These are phyloP conservation scores for Selenia dentaria DNA, from an alignment of 2,888 invertebrate species.

Conservation along the genomic window DNA sequence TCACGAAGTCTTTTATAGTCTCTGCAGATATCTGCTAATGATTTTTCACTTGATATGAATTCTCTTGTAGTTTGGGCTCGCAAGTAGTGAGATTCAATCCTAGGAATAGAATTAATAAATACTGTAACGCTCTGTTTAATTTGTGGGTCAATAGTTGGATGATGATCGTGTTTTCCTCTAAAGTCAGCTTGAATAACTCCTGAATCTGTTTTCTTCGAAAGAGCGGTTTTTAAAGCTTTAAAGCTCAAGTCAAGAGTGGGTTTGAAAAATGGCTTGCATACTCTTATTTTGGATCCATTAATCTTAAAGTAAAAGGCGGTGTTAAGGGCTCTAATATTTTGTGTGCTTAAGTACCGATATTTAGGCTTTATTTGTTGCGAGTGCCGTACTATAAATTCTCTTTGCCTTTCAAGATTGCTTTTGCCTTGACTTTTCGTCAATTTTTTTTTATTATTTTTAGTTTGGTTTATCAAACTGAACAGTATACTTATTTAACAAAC, in stretches of 20 bases:
- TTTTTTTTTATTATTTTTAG: too few relatives aligned
- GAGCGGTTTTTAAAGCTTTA: too few relatives aligned
- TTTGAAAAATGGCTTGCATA: slow-evolving; percentile 4
- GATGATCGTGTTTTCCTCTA: background rate
- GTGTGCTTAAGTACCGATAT: background rate
- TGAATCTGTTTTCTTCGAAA: background rate
- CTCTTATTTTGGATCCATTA: background rate
- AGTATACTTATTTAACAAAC: too few relatives aligned
- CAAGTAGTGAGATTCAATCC: slow-evolving; percentile 7
- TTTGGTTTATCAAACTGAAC: too few relatives aligned
- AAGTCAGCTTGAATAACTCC: background rate
- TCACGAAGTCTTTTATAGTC: slow-evolving; percentile 10
- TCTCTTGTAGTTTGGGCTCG: slow-evolving; percentile 21
- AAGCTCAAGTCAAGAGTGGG: too few relatives aligned
- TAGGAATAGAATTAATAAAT: background rate
- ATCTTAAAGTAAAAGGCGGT: slow-evolving; percentile 1
- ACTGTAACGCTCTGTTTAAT: too few relatives aligned
- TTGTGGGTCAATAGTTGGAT: slow-evolving; percentile 30
- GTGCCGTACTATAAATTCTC: too few relatives aligned
- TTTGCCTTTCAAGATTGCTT: too few relatives aligned
- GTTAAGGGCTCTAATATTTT: background rate
- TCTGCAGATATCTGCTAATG: slow-evolving; percentile 9
- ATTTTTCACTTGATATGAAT: slow-evolving; percentile 17
- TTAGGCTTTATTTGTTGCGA: too few relatives aligned
- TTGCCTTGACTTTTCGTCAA: too few relatives aligned